Base-by-base conservation (phyloP, 2,797 vertebrate genomes). In the Podarcis siculus region DNA sequence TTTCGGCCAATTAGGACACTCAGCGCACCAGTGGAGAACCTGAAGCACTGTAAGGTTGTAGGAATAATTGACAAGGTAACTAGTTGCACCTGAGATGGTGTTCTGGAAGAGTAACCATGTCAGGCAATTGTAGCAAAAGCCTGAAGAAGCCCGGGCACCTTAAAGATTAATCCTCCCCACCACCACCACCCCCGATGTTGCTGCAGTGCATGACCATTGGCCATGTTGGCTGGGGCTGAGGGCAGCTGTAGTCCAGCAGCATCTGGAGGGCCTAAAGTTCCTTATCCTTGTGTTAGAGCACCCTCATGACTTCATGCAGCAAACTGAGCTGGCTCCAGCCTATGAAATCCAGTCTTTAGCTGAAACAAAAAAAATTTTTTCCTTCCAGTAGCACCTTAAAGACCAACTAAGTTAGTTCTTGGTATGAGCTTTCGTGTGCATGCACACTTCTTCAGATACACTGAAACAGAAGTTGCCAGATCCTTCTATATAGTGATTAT, bases 1-100 rank as follows among this genome's bases (percentile, higher is more conserved):
- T 99, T 99, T 92, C 98, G 98, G 85, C 99, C 99, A 0, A 98
- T 99, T 95, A 98, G 99, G 97, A 98, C 98, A 0, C 96, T 99
- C 94, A 99, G 98, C 92, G 98, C 98, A 0, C 98, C 98, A 0
- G 97, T 99, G 95, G 99, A 99, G 94, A 98, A 99, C 93, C 97
- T 99, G 92, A 98, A 98, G 90, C 97, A 96, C 92, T 99, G 98
- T 93, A 98, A 97, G 91, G 98, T 99, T 76, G 96, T 99, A 30
- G 98, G 98, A 83, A 97, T 99, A 93, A 97, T 98, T 2, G 98
- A 98, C 94, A 99, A 99, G 98, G 99, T 99, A 94, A 95, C 49
- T 87, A 4, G 66, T 81, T 0, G 32, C 25, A 23, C 1, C 58
- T 75, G 64, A n/a, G n/a, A 67, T 85, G 27, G 49, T n/a, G 32